Conservation (phyloP, 2,888 invertebrate species). For the Leucophenga maculata region DNA sequence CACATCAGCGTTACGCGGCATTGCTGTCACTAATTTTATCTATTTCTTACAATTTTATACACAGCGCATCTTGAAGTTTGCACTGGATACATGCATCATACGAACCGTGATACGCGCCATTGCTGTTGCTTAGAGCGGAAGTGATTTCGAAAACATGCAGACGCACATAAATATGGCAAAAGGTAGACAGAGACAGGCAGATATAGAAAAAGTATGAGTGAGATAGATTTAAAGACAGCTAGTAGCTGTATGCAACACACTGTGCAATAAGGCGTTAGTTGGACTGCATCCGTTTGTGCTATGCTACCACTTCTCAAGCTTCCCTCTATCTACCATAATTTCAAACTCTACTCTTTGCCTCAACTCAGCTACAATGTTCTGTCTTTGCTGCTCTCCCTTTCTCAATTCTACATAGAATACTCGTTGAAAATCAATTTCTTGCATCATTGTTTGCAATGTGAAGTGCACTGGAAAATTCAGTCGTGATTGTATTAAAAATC, state of each 20-base stretch:
- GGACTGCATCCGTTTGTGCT: background rate
- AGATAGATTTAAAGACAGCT: background rate
- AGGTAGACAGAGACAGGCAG: background rate
- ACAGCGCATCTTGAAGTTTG: conserved; percentile 37
- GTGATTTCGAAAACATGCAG: background rate
- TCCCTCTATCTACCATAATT: too few relatives aligned
- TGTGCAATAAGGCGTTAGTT: background rate
- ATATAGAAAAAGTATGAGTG: background rate
- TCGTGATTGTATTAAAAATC: conserved; percentile 55
- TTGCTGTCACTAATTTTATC: conserved; percentile 58
- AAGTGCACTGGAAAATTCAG: conserved; percentile 68
- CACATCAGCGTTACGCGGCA: conserved; percentile 14
- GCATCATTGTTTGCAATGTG: conserved; percentile 69
- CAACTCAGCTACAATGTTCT: background rate
- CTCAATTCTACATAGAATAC: conserved; percentile 35
- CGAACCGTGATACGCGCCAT: too few relatives aligned
- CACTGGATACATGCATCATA: too few relatives aligned
- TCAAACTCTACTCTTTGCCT: background rate
- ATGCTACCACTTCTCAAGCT: background rate
- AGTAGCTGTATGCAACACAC: background rate
- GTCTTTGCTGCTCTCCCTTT: background rate
- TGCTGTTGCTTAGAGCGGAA: conserved; percentile 20
- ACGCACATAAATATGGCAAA: background rate
- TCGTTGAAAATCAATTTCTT: conserved; percentile 69
- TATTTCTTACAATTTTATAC: conserved; percentile 63